Evolutionary conservation across 2,797 vertebrate species (phyloP).

Genomic region (Champsocephalus gunnari): DNA sequence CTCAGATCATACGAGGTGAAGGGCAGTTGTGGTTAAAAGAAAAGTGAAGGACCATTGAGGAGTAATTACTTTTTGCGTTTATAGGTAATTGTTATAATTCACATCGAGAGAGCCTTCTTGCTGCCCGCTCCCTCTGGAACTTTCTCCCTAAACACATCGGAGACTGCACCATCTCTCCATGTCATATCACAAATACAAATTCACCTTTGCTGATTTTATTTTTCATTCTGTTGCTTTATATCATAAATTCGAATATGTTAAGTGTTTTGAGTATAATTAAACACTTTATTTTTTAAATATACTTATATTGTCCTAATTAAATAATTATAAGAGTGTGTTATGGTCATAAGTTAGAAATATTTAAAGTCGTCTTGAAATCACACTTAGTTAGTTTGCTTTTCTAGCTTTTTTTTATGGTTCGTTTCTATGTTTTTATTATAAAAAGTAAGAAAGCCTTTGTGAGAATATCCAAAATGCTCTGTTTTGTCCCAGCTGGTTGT

Average conservation of each 20-base stretch:
- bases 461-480: background rate
- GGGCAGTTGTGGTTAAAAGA: constrained; percentile 17
- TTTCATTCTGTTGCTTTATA: too few relatives aligned
- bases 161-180: too few relatives aligned
- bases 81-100: background rate
- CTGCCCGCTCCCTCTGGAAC: too few relatives aligned
- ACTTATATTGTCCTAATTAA: background rate
- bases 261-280: too few relatives aligned
- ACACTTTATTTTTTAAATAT: too few relatives aligned
- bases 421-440: too few relatives aligned
- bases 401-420: background rate
- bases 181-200: too few relatives aligned
- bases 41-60: background rate
- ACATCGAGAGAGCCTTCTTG: background rate
- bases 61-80: background rate
- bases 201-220: too few relatives aligned
- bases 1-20: constrained; percentile 37
- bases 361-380: background rate
- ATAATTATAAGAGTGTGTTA: background rate
- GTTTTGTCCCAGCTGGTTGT: background rate
- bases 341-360: background rate
- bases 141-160: too few relatives aligned
- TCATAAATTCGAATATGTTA: too few relatives aligned
- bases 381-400: too few relatives aligned
- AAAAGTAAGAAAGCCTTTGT: background rate